Evolutionary conservation across 2,113 vertebrate species (phyloP).

Genomic region (Chaenogobius annularis): DNA sequence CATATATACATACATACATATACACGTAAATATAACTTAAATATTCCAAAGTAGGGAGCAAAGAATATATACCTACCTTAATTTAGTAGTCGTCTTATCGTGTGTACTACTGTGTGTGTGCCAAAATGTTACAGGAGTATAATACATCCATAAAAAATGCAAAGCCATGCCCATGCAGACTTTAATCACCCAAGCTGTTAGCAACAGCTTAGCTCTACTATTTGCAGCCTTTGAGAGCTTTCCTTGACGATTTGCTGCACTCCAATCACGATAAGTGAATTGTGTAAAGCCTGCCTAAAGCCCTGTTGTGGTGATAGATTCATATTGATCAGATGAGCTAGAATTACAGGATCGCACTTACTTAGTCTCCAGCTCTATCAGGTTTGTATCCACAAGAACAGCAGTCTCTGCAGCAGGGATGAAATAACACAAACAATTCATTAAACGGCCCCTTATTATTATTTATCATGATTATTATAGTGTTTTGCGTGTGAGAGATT

Average conservation of each 20-base stretch:
- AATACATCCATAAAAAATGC: neutral
- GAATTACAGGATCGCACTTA: slow-evolving; percentile 61
- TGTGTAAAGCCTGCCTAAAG: slow-evolving; percentile 1
- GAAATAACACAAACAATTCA: slow-evolving; percentile 10
- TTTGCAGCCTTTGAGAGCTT: neutral
- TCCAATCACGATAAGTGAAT: slow-evolving; percentile 10
- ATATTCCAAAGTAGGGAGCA: too few species aligned
- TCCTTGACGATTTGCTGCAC: neutral
- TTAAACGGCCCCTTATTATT: neutral
- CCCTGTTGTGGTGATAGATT: slow-evolving; percentile 3
- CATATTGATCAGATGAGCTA: slow-evolving; percentile 4
- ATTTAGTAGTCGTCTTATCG: too few species aligned
- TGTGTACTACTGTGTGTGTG: too few species aligned
- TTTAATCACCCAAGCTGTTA: neutral
- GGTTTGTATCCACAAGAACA: slow-evolving; percentile 77
- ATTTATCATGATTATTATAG: neutral
- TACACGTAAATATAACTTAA: too few species aligned
- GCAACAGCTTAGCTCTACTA: neutral
- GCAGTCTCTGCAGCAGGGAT: slow-evolving; percentile 71
- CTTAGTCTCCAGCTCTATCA: slow-evolving; percentile 84
- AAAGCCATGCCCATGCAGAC: neutral
- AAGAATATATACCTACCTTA: too few species aligned
- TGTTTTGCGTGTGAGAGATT: slow-evolving; percentile 6
- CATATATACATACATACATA: too few species aligned
- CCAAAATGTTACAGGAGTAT: too few species aligned